phyloP scores from a whole-genome alignment of 2,797 vertebrate genomes.

The Vespertilio murinus region DNA sequence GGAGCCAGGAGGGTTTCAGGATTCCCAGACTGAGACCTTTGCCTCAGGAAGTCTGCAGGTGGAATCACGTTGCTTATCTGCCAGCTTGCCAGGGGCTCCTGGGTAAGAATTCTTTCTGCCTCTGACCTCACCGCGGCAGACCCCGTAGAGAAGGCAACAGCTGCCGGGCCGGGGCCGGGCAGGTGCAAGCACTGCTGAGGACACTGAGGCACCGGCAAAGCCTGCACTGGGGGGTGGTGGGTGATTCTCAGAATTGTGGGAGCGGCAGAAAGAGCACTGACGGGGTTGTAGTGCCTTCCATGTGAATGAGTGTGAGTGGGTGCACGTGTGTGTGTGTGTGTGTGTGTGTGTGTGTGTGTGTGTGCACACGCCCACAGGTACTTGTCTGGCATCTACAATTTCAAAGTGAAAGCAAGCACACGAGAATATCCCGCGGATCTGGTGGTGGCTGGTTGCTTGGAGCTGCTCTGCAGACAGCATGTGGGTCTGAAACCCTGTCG shows the following conservation, averaged over 20 bases:
- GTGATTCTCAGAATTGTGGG: not conserved
- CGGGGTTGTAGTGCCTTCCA: not conserved
- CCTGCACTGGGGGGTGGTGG: no score
- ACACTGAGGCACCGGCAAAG: not conserved
- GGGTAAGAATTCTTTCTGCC: not conserved
- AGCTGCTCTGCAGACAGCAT: not conserved
- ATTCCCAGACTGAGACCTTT: not conserved
- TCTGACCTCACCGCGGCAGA: not conserved
- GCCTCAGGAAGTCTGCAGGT: not conserved
- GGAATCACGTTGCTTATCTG: not conserved
- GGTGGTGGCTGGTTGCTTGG: not conserved
- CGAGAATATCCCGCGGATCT: not conserved
- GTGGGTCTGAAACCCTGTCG: not conserved
- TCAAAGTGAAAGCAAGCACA: not conserved
- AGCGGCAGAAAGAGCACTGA: not conserved
- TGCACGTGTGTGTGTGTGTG: not conserved
- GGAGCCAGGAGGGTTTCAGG: not conserved
- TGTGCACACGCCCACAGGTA: rapidly evolving
- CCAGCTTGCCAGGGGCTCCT: not conserved
- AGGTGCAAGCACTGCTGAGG: not conserved
- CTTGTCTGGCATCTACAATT: not conserved
- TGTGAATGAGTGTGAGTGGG: not conserved
- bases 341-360: not conserved
- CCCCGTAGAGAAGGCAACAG: not conserved
- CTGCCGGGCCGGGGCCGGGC: not conserved